phyloP scores from a whole-genome alignment of 92 coral and sea anemone species.

The Zoanthus sansibaricus region DNA sequence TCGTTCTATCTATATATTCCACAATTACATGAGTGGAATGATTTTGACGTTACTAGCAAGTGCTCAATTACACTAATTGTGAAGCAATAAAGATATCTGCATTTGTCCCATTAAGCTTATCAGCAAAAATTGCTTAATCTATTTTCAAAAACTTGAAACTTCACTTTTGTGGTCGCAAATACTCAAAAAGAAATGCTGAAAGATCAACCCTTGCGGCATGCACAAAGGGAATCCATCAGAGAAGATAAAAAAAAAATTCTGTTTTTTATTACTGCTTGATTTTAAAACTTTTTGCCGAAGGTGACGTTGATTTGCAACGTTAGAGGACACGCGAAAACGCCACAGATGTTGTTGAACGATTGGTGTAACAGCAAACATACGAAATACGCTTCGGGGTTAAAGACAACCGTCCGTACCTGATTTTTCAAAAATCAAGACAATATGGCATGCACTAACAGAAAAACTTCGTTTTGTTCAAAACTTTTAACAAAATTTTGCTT shows the following conservation, averaged over 20 bases:
- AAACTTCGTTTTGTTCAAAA: background rate
- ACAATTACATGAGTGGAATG: background rate
- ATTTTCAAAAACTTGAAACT: conserved; percentile 11
- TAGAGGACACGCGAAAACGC: background rate
- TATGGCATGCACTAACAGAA: background rate
- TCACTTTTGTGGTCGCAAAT: conserved; percentile 5
- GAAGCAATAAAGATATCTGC: background rate
- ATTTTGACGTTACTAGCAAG: background rate
- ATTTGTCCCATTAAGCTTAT: conserved; percentile 12
- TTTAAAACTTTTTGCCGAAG: conserved; percentile 14
- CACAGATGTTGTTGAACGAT: conserved; percentile 25
- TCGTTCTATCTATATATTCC: background rate
- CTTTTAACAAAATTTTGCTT: background rate
- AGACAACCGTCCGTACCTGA: background rate
- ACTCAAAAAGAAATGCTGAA: conserved; percentile 34
- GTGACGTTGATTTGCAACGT: background rate
- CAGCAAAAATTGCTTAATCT: conserved; percentile 32
- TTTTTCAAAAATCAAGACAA: background rate
- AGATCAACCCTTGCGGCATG: conserved; percentile 39
- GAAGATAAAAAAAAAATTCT: conserved; percentile 1
- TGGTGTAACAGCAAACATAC: background rate
- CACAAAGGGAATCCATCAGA: conserved; percentile 18
- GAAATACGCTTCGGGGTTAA: background rate
- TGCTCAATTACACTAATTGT: conserved; percentile 2
- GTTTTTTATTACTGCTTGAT: conserved; percentile 25